Percentiles rank a stretch among this genome's conserved stretches.
Evolutionary conservation across 2,888 invertebrate species (phyloP).

Genomic region (Apomyelois bistriatella): DNA sequence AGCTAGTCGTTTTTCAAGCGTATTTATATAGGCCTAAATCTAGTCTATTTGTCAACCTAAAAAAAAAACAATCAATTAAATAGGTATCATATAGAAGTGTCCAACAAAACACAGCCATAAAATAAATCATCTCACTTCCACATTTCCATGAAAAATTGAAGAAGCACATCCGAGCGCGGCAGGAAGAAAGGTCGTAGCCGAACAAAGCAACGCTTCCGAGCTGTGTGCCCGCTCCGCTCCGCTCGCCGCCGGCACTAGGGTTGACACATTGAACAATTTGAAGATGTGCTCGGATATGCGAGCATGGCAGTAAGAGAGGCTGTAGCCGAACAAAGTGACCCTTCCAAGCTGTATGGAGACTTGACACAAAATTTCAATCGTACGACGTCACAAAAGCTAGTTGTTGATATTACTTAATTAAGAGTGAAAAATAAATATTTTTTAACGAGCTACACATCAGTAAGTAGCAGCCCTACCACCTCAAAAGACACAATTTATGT

Average conservation of each 20-base stretch:
- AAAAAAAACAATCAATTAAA: too few relatives aligned
- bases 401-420: too few relatives aligned
- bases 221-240: conserved; percentile 1
- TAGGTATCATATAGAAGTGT: too few relatives aligned
- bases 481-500: not conserved
- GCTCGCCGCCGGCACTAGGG: conserved; percentile 13
- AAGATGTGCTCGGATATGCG: not conserved
- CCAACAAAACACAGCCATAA: not conserved
- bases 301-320: not conserved
- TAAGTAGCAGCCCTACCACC: not conserved
- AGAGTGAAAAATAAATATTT: too few relatives aligned
- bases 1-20: too few relatives aligned
- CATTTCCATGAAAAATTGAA: not conserved
- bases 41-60: too few relatives aligned
- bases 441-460: not conserved
- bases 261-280: not conserved
- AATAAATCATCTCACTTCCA: not conserved
- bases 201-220: conserved; percentile 2
- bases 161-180: not conserved
- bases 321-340: not conserved
- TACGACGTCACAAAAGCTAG: too few relatives aligned
- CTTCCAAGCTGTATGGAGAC: not conserved
- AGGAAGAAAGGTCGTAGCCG: not conserved
- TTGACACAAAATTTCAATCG: too few relatives aligned
- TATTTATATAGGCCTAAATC: too few relatives aligned